These are phyloP conservation scores for Lepeophtheirus salmonis DNA, from an alignment of 1,140 invertebrate species.

Conservation along the genomic window DNA sequence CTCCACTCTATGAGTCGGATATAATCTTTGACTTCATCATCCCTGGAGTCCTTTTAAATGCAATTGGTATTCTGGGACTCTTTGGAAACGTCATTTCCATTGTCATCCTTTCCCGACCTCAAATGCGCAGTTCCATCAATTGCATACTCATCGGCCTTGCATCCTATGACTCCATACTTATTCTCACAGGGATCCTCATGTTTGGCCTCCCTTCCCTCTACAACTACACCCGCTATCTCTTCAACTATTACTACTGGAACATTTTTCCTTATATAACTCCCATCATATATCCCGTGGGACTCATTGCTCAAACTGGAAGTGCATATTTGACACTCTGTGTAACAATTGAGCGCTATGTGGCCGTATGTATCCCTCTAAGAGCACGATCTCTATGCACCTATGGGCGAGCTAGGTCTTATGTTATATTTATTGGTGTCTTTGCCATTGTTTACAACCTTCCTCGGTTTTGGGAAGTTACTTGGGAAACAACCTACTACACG, in stretches of 20 bases:
- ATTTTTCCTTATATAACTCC: slow-evolving; percentile 59
- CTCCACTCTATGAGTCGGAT: not conserved
- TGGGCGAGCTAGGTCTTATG: slow-evolving; percentile 60
- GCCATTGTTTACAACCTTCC: slow-evolving; percentile 72
- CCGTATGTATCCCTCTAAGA: slow-evolving; percentile 77
- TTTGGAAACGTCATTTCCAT: slow-evolving; percentile 60
- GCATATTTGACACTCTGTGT: slow-evolving; percentile 88
- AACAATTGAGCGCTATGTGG: slow-evolving; percentile 84
- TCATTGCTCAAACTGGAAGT: slow-evolving; percentile 59
- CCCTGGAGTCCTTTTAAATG: slow-evolving; percentile 62
- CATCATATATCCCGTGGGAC: slow-evolving; percentile 62
- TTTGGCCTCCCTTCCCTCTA: slow-evolving; percentile 67
- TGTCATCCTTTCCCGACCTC: slow-evolving; percentile 66
- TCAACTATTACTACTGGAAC: slow-evolving; percentile 44
- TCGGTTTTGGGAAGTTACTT: slow-evolving; percentile 34
- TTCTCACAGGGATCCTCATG: slow-evolving; percentile 62
- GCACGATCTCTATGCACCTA: slow-evolving; percentile 77
- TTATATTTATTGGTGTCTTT: slow-evolving; percentile 57
- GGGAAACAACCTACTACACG: slow-evolving; percentile 23
- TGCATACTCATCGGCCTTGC: slow-evolving; percentile 74
- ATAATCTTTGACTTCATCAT: slow-evolving; percentile 51
- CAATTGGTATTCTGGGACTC: slow-evolving; percentile 63
- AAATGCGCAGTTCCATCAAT: slow-evolving; percentile 86
- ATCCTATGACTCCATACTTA: slow-evolving; percentile 68
- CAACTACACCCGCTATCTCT: slow-evolving; percentile 50